Evolutionary conservation across 1,140 invertebrate genomes (phyloP), one percentile per base, ranked within the genome.

Genomic region (Frieseomelitta varia): DNA sequence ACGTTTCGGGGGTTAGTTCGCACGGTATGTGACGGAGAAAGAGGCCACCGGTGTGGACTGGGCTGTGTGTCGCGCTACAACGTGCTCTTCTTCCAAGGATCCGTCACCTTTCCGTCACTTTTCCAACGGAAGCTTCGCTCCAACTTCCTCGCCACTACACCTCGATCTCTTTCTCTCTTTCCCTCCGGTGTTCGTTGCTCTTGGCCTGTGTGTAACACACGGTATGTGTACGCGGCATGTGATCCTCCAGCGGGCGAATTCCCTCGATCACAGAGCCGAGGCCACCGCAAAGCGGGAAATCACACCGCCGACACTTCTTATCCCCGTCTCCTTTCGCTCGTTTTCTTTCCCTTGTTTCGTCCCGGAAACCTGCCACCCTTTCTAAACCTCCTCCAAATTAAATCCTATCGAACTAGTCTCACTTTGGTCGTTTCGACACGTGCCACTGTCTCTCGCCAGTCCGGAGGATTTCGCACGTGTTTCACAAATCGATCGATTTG

Each of bases 1-100:
- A 89, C 88, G 88, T 89, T 90, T 90, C 85, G 86, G 88, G 89
- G 89, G 89, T 90, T 90, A 89, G 89, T 90, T 83, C 85, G 79
- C 88, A 75, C 88, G 88, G 75, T 81, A 88, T 88, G 87, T 85
- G 84, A 88, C 87, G 87, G 79, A 85, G 83, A 88, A 88, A 80
- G 83, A 88, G 79, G 61, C 71, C 87, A 88, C 77, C 86, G 83
- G 87, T 82, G 81, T 47, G 84, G 30, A 84, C 65, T 71, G 55
- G 8, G 39, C 72, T 69, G 74, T 63, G 30, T 47, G 39, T 47
- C 39, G 39, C 51, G 68, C 27, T 79, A 39, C 81, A 71, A 79
- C 74, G 81, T 82, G 80, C 73, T 56, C 73, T 56, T 63, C 80
- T 63, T 1, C 34, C 58, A 58, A 67, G 30, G 79, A 34, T 58